These are phyloP conservation scores for Lutraria rhynchaena DNA, from an alignment of 1,140 invertebrate species.

Conservation along the genomic window DNA sequence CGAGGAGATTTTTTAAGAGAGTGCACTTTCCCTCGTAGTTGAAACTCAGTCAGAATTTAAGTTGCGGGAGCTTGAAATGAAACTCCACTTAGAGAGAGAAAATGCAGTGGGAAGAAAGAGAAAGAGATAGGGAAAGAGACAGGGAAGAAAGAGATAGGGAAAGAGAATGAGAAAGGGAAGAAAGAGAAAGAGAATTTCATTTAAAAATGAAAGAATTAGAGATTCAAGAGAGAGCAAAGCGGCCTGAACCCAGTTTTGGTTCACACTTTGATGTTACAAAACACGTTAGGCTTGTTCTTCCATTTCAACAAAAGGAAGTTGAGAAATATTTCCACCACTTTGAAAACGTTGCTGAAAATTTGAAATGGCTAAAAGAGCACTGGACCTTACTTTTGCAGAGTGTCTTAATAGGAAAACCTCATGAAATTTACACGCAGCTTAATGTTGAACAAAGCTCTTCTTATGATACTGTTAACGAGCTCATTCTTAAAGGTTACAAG, in stretches of 20 bases:
- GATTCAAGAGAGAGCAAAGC: conserved; percentile 21
- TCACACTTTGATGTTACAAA: conserved; percentile 37
- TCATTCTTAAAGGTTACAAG: conserved; percentile 12
- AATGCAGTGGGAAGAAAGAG: conserved; percentile 32
- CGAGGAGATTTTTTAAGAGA: too few relatives aligned
- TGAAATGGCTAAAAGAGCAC: conserved; percentile 52
- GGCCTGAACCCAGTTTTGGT: not conserved
- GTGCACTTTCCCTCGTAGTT: too few relatives aligned
- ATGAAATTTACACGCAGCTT: conserved; percentile 45
- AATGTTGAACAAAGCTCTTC: conserved; percentile 24
- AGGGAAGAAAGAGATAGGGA: conserved; percentile 13
- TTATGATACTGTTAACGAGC: conserved; percentile 1
- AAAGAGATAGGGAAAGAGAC: conserved; percentile 17
- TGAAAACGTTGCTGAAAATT: conserved; percentile 58
- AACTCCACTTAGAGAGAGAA: conserved; percentile 14
- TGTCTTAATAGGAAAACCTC: conserved; percentile 54
- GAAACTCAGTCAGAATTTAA: too few relatives aligned
- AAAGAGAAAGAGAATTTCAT: not conserved
- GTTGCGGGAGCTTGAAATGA: too few relatives aligned
- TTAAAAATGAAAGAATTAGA: conserved; percentile 28
- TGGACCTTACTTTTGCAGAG: conserved; percentile 58
- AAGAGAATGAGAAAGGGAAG: conserved; percentile 11
- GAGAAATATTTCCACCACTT: conserved; percentile 66
- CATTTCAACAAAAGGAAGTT: conserved; percentile 55
- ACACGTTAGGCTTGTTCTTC: conserved; percentile 38